Evolutionary conservation across 2,888 invertebrate species (phyloP).

Genomic region (Allolobophora icterica): DNA sequence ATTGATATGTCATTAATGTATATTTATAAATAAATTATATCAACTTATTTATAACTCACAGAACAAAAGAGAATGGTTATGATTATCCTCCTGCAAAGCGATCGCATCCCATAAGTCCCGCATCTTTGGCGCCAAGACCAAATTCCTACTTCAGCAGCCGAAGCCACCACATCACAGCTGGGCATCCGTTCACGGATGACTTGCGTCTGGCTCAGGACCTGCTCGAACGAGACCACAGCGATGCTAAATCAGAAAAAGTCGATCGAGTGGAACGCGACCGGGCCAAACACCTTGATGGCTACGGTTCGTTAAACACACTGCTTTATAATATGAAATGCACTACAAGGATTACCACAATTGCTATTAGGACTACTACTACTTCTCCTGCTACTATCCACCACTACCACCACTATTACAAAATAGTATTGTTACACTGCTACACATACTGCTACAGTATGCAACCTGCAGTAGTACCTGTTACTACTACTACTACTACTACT

Average conservation of each 20-base stretch:
- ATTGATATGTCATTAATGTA: no score
- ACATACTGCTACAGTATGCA: no score
- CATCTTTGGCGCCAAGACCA: background rate
- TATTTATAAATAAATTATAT: no score
- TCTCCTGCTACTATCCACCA: no score
- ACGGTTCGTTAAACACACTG: background rate
- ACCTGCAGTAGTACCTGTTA: no score
- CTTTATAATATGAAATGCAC: background rate
- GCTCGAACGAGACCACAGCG: background rate
- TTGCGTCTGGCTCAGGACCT: background rate
- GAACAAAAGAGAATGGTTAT: background rate
- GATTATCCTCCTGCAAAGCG: background rate
- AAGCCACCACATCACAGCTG: background rate
- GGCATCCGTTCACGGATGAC: conserved; percentile 9
- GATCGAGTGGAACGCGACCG: background rate
- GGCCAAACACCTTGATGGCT: background rate
- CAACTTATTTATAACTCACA: background rate
- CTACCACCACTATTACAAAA: no score
- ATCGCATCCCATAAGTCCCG: background rate
- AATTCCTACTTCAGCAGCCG: background rate
- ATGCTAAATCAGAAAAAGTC: background rate
- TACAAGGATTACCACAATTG: no score
- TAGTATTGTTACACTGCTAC: no score
- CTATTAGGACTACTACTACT: no score
- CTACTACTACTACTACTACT: no score